Base-by-base conservation (phyloP, 2,113 vertebrate species). In the Anser cygnoides region DNA sequence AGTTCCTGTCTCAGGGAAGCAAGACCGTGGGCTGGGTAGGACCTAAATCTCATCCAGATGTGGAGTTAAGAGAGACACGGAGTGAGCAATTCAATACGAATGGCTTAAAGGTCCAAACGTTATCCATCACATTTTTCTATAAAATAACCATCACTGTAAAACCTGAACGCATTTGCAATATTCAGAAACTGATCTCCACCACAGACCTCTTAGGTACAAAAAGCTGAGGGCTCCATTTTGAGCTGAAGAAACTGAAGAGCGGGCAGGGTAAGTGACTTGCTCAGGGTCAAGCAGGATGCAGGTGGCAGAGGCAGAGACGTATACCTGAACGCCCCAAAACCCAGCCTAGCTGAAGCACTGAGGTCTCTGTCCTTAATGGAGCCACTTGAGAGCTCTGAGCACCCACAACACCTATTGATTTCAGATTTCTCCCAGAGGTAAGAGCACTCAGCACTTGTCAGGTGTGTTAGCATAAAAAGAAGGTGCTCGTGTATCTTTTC, bases 391-490 rank as follows among this genome's bases (percentile, higher is more conserved):
- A 89, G 57, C 49, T 39, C 75, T n/a, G 29, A 89, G 57, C 61
- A 94, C 74, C 81, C 81, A 76, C 62, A 67, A 76, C 75, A 73
- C 62, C 74, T 52, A 63, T 35, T 74, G 84, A 94, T 87, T 93
- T 79, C 77, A 63, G 54, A 43, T 82, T 91, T 89, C 67, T 39
- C 29, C 6, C 22, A 81, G 58, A 85, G 62, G 19, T 70, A 57
- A 70, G 66, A 70, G 22, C 22, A 50, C 65, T 67, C 74, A 86
- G 72, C 70, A 46, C 67, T 92, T 91, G 84, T 76, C 61, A 91
- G 89, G 78, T 95, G 23, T 71, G 84, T 88, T 78, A 88, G 55
- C 83, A 57, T 61, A 39, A 90, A 90, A 90, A n/a, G 39, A 94
- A 87, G 31, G 75, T 90, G 49, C 65, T 74, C 81, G 75, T 93